Conservation (phyloP, 2,113 vertebrate species). For the Hiodon tergisus region DNA sequence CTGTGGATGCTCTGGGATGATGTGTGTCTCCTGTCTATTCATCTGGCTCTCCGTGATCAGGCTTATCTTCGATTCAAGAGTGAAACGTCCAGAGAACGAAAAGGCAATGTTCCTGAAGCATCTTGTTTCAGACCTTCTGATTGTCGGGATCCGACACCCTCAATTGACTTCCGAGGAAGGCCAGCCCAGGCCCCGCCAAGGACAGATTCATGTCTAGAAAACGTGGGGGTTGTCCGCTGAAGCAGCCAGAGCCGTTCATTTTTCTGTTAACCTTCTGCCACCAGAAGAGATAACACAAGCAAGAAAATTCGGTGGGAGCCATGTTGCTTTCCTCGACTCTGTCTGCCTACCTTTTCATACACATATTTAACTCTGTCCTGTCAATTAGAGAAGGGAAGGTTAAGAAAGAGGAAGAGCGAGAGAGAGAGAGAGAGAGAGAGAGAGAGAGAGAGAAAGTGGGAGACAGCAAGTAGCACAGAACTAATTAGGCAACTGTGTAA, state of each 20-base stretch:
- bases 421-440: constrained; percentile 30
- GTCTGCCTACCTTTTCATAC: constrained; percentile 56
- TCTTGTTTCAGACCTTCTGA: constrained; percentile 50
- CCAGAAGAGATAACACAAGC: constrained; percentile 75
- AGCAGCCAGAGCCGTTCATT: constrained; percentile 80
- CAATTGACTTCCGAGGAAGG: constrained; percentile 55
- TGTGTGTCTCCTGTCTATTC: neutral
- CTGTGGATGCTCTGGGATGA: too few relatives aligned
- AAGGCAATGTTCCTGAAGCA: too few relatives aligned
- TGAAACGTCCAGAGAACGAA: constrained; percentile 30
- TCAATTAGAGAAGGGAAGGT: constrained; percentile 86
- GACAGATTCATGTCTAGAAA: constrained; percentile 76
- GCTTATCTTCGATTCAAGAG: constrained; percentile 30
- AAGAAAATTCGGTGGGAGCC: constrained; percentile 75
- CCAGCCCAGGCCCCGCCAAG: constrained; percentile 62
- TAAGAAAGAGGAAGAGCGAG: constrained; percentile 65
- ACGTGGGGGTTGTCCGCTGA: constrained; percentile 77
- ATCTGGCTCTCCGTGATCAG: neutral
- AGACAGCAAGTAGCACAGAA: constrained; percentile 97
- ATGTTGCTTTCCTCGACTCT: constrained; percentile 46
- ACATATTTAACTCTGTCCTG: constrained; percentile 97
- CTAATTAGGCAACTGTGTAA: constrained; percentile 99
- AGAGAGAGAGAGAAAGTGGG: constrained; percentile 72
- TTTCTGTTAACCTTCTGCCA: constrained; percentile 77
- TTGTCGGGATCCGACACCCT: constrained; percentile 54